Evolutionary conservation across 2,888 invertebrate species (phyloP), one percentile per base, ranked within the genome.

Genomic region (Nysson spinosus): DNA sequence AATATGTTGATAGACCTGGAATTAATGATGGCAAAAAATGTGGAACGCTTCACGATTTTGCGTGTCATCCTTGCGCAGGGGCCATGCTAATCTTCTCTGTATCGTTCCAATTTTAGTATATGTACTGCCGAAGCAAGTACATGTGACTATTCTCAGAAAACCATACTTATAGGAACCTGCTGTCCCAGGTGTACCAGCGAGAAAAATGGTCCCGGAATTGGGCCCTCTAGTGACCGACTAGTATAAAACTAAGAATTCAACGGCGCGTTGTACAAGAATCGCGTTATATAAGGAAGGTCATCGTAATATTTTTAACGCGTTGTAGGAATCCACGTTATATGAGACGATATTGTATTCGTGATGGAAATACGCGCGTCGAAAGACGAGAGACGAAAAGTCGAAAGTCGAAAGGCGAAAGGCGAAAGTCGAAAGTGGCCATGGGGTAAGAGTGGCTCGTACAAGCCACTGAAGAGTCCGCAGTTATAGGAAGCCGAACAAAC

Each of bases 11-110:
- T n/a, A n/a, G 11, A 6, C 11, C n/a, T 34, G 7, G 20, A 3
- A 9, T 4, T 3, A 20, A n/a, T 12, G 16, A 26, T 22, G 26
- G 54, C 80, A 86, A 90, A 91, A 91, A 91, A 91, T 92, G 91
- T 92, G 92, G 92, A 92, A 93, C 93, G 93, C 93, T 93, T 94
- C 93, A 93, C 93, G 94, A 94, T 93, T 94, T 94, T 94, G 93
- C 93, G 93, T 93, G 93, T 94, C 93, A 94, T 94, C 93, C 94
- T 94, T 94, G 93, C 93, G 93, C 93, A 94, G 93, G 93, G 93
- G 93, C 93, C 93, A 94, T 93, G 93, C 93, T 94, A 93, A 94
- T 94, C 93, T 94, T 94, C 94, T 94, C 93, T 94, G 93, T 94
- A 94, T 93, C 93, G 93, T 94, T 93, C 93, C 93, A 93, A 93